phyloP scores from a whole-genome alignment of 2,797 vertebrate genomes.

The Lates japonicus region DNA sequence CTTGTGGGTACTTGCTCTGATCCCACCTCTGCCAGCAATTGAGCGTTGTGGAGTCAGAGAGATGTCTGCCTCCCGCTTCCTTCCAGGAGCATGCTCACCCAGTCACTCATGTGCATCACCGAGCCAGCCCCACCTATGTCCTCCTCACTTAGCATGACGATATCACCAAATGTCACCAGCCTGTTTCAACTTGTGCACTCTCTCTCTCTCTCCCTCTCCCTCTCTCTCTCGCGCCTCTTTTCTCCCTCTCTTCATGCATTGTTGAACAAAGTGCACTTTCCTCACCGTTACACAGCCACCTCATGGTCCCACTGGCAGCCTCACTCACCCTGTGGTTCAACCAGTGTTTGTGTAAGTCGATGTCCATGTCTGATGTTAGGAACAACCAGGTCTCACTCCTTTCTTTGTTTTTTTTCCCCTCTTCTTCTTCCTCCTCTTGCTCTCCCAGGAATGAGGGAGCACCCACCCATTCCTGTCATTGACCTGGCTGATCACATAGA shows the following conservation, averaged over 20 bases:
- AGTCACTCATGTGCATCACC: slow-evolving; percentile 80
- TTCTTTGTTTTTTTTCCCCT: neutral
- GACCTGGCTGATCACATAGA: slow-evolving; percentile 95
- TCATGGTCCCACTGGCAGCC: slow-evolving; percentile 79
- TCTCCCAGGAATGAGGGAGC: slow-evolving; percentile 92
- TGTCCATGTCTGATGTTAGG: slow-evolving; percentile 22
- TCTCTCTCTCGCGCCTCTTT: slow-evolving; percentile 19
- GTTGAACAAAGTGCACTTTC: slow-evolving; percentile 76
- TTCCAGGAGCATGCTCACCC: slow-evolving; percentile 79
- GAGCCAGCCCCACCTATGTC: slow-evolving; percentile 73
- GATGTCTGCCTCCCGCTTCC: slow-evolving; percentile 78
- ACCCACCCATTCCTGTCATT: slow-evolving; percentile 89
- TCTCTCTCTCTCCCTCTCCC: slow-evolving; percentile 15
- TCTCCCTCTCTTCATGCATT: slow-evolving; percentile 73
- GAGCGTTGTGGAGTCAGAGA: slow-evolving; percentile 69
- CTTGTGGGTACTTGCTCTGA: slow-evolving; percentile 71
- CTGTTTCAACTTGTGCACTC: too few relatives aligned
- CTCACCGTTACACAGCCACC: slow-evolving; percentile 77
- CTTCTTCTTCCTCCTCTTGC: slow-evolving; percentile 44
- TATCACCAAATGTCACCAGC: slow-evolving; percentile 76
- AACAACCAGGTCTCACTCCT: slow-evolving; percentile 52
- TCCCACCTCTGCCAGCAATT: slow-evolving; percentile 72
- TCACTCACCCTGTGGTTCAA: slow-evolving; percentile 77
- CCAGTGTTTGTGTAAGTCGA: slow-evolving; percentile 60
- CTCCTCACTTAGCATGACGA: slow-evolving; percentile 81